phyloP scores from a whole-genome alignment of 2,113 vertebrate species.

The Otolemur garnettii region DNA sequence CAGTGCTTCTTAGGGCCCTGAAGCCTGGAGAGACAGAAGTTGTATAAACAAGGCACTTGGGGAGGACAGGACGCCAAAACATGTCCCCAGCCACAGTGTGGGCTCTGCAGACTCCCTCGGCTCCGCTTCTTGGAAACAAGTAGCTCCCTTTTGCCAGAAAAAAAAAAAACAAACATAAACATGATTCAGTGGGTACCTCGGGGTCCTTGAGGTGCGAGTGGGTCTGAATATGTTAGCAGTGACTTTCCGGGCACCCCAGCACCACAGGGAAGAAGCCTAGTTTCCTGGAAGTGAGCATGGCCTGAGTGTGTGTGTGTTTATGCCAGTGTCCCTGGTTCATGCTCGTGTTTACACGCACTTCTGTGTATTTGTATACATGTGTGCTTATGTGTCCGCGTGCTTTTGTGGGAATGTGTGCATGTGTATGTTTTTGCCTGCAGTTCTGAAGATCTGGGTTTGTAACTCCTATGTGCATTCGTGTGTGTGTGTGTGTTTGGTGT shows the following conservation, averaged over 20 bases:
- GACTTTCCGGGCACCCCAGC: neutral
- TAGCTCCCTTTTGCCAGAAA: slow-evolving; percentile 56
- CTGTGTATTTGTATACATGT: neutral
- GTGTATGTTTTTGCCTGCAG: neutral
- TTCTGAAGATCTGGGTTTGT: neutral
- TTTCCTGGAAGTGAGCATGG: neutral
- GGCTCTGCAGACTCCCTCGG: slow-evolving; percentile 44
- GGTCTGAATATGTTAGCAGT: neutral
- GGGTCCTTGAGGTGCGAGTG: slow-evolving; percentile 13
- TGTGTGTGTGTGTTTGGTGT: neutral
- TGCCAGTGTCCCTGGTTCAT: neutral
- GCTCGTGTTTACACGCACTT: neutral
- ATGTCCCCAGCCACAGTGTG: neutral
- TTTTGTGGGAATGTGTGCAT: neutral
- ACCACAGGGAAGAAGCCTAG: neutral
- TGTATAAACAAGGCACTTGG: slow-evolving; percentile 38
- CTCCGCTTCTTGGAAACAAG: slow-evolving; percentile 75
- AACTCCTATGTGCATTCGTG: no score
- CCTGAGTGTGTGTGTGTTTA: neutral
- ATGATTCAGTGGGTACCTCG: slow-evolving; percentile 28
- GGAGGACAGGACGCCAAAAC: neutral
- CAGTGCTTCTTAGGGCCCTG: neutral
- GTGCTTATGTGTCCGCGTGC: no score
- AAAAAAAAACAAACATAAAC: slow-evolving; percentile 72
- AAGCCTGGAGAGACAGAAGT: neutral